Evolutionary conservation across 2,888 invertebrate species (phyloP).

Genomic region (Heliconius cydno): DNA sequence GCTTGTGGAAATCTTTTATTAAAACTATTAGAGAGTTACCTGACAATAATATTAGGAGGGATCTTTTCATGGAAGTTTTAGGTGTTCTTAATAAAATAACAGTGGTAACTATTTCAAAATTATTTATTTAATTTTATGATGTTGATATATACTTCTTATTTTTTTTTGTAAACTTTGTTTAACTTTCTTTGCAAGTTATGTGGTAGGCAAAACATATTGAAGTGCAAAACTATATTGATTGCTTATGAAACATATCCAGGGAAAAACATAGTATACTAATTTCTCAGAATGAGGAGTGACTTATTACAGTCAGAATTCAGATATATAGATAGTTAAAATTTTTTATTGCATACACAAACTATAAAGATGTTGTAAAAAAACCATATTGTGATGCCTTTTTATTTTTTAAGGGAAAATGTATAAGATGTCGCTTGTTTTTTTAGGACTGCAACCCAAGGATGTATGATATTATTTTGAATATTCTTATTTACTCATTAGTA

Average conservation of each 20-base stretch:
- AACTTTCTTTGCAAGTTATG: neutral
- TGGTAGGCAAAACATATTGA: neutral
- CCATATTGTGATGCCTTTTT: no score
- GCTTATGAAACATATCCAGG: neutral
- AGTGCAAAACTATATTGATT: neutral
- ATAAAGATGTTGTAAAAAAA: neutral
- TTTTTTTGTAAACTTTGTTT: neutral
- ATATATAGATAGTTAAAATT: no score
- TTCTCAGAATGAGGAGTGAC: no score
- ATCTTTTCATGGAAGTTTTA: conserved; percentile 62
- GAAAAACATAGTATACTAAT: no score
- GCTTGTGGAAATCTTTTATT: conserved; percentile 70
- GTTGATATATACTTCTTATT: neutral
- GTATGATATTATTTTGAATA: conserved; percentile 51
- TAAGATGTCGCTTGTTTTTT: conserved; percentile 15
- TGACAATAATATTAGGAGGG: conserved; percentile 61
- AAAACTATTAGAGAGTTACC: conserved; percentile 61
- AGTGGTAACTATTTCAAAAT: conserved; percentile 57
- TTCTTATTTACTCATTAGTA: conserved; percentile 50
- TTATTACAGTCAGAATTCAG: neutral
- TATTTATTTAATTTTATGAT: neutral
- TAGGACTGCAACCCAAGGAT: conserved; percentile 32
- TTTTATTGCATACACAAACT: no score
- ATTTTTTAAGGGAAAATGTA: neutral
- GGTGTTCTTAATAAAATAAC: conserved; percentile 54